Base-by-base conservation (phyloP, 1,140 invertebrate genomes). In the Papilio aristodemus region DNA sequence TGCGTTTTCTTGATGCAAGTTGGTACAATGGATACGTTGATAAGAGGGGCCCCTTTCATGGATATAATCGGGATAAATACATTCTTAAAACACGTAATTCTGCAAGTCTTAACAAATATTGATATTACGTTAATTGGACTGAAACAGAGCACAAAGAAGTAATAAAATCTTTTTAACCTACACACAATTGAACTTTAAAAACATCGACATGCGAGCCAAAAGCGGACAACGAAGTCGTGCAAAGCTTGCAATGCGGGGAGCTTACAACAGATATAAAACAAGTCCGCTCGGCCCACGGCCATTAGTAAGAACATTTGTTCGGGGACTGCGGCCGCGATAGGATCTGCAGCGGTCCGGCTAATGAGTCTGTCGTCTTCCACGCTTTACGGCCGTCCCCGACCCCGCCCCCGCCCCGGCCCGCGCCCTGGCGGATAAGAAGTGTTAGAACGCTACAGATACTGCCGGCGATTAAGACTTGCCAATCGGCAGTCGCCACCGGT, bases 231-330 rank as follows among this genome's bases (percentile, higher is more conserved):
- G 54, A 17, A 58, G 27, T 58, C 13, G 22, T 58, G 25, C 22
- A 25, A 58, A 6, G 7, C 27, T 37, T 38, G 32, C n/a, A 25
- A 50, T 58, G 19, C 19, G 54, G 25, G n/a, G 13, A 43, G 59
- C 59, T 62, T 17, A 22, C 6, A 17, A 62, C 36, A 37, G 59
- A 39, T 39, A 41, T 62, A 39, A 39, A 37, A 62, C 59, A 43
- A 74, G 70, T n/a, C n/a, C n/a, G n/a, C 69, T 68, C 46, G n/a
- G 13, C 9, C 19, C 37, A 59, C 62, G 27, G 54, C 75, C 71
- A 75, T 72, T 72, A 75, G 71, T 67, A 43, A 17, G 50, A 66
- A 68, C 75, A 76, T 77, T 77, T 71, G 75, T 77, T 77, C 69
- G 41, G 37, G 17, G 50, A 46, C 17, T 69, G 36, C 43, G 27